Evolutionary conservation across 53 echinoderm and acorn worm species (phyloP).

Genomic region (Luidia sarsii): DNA sequence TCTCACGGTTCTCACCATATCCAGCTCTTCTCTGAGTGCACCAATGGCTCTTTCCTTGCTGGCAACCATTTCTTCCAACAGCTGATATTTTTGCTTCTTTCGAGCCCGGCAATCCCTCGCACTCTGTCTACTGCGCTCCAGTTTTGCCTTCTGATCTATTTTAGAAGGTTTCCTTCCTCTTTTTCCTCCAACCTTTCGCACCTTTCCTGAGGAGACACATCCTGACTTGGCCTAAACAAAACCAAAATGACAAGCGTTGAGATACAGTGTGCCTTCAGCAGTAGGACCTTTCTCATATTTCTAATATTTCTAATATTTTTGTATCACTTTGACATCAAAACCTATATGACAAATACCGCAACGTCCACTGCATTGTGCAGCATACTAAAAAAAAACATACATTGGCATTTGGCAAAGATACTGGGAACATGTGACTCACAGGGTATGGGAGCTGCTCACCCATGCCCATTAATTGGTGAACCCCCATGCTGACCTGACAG

Average conservation of each 20-base stretch:
- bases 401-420: too few species aligned
- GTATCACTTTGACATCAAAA: too few species aligned
- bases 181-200: constrained; percentile 41
- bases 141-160: constrained; percentile 88
- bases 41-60: constrained; percentile 70
- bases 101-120: constrained; percentile 95
- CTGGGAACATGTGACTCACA: too few species aligned
- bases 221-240: not conserved
- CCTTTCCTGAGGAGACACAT: constrained; percentile 38
- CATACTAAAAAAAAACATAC: not conserved
- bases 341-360: too few species aligned
- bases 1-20: constrained; percentile 65
- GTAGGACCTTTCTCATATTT: not conserved
- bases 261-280: not conserved
- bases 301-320: too few species aligned
- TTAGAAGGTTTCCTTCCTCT: constrained; percentile 83
- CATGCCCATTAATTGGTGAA: too few species aligned
- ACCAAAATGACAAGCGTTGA: not conserved
- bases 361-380: too few species aligned
- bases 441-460: too few species aligned
- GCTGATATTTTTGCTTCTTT: constrained; percentile 88
- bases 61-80: constrained; percentile 84
- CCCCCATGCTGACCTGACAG: too few species aligned
- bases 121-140: constrained; percentile 90
- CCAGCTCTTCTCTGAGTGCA: constrained; percentile 74